Evolutionary conservation across 2,113 vertebrate genomes (phyloP), one percentile per base, ranked within the genome.

Genomic region (Neolamprologus hecqui): DNA sequence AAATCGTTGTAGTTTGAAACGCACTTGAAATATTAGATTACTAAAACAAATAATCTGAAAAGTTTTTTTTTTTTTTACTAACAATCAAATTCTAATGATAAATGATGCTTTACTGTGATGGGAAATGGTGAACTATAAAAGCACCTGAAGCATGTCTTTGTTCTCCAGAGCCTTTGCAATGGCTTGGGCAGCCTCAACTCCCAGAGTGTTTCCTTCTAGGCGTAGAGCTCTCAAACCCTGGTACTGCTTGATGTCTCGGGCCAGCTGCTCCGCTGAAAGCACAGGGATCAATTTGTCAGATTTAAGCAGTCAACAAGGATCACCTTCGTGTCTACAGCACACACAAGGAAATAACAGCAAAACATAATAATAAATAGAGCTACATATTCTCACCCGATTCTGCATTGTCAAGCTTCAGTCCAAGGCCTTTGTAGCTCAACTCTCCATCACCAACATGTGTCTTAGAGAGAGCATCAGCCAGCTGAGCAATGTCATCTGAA

Each of bases 181-280:
- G 92, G 97, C 97, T 83, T 93, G 97, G 45, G 98, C 98, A 2
- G 99, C 98, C 17, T 99, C 98, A 91, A 99, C 97, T 0, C 99
- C 99, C 40, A 99, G 90, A 0, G 99, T 99, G 96, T 99, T 99
- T 51, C 99, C 98, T 94, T 99, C 98, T 47, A 99, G 93, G 1
- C 98, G 91, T 82, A 99, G 85, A 4, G 97, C 97, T 92, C 97
- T 97, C 75, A 99, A 94, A n/a, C 96, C 96, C 9, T 96, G 96
- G 85, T 96, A 98, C 11, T 96, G 97, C 82, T 97, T 95, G 2
- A 99, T 98, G 70, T 97, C 97, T 80, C 94, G 96, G 88, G 97
- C 97, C 82, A 99, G 96, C 7, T 96, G 96, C 90, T 97, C 94
- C 92, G 96, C 99, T 96, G 77, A 54, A 87, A 68, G 35, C 63